Conservation (phyloP, 2,888 invertebrate species). For the Escarpia spicata region DNA sequence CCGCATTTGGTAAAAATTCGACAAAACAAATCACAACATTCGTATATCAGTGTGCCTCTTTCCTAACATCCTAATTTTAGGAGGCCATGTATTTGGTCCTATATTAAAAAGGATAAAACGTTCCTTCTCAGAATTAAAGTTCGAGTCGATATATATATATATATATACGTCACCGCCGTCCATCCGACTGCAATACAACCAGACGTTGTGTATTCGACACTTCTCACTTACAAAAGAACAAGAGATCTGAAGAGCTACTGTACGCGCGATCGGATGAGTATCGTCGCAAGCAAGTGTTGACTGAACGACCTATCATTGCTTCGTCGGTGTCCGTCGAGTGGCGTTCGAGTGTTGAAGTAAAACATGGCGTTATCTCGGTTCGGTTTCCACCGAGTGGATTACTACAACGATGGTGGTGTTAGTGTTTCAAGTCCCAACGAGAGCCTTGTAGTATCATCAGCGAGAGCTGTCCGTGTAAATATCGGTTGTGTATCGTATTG, state of each 20-base stretch:
- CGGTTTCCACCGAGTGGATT: slow-evolving; percentile 16
- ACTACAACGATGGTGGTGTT: not conserved
- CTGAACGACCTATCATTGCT: slow-evolving; percentile 16
- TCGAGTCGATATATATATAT: too few relatives aligned
- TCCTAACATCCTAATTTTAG: too few relatives aligned
- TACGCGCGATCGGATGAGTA: not conserved
- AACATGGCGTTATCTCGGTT: slow-evolving; percentile 10
- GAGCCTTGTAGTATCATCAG: too few relatives aligned
- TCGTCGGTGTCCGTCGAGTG: not conserved
- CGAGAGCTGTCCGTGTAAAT: not conserved
- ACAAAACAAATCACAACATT: too few relatives aligned
- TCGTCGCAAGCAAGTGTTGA: not conserved
- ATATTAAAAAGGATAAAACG: too few relatives aligned
- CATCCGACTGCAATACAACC: not conserved
- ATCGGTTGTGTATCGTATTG: not conserved
- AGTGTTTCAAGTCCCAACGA: not conserved
- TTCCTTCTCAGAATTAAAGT: too few relatives aligned
- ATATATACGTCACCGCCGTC: not conserved
- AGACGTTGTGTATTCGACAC: not conserved
- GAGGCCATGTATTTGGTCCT: too few relatives aligned
- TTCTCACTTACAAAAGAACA: slow-evolving; percentile 4
- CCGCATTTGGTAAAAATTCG: too few relatives aligned
- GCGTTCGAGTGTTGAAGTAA: slow-evolving; percentile 13
- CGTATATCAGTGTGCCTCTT: too few relatives aligned
- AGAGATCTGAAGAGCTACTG: slow-evolving; percentile 12